Evolutionary conservation across 1,140 invertebrate species (phyloP).

Genomic region (Oncopeltus fasciatus): DNA sequence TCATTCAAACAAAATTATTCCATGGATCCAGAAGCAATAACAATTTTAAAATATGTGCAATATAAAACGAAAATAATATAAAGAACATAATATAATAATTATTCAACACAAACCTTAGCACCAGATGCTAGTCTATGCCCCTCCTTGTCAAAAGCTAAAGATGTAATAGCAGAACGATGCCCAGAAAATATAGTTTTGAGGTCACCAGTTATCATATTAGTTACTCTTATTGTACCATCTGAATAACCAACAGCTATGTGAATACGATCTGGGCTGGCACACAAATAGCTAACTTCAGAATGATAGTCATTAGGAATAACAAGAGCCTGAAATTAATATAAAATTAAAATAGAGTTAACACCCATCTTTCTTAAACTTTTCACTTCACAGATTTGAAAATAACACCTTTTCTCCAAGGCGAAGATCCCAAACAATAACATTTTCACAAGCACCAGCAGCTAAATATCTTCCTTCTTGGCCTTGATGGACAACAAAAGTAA

Average conservation of each 20-base stretch:
- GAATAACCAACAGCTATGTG: constrained; percentile 80
- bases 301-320: constrained; percentile 61
- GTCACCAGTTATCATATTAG: constrained; percentile 53
- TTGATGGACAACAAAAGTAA: constrained; percentile 58
- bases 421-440: constrained; percentile 88
- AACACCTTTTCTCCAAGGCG: constrained; percentile 72
- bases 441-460: constrained; percentile 79
- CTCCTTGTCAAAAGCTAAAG: constrained; percentile 61
- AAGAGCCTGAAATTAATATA: constrained; percentile 49
- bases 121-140: constrained; percentile 74
- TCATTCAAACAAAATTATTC: too few relatives aligned
- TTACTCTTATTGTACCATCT: constrained; percentile 78
- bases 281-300: constrained; percentile 50
- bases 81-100: not conserved
- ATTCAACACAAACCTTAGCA: constrained; percentile 47
- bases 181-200: constrained; percentile 67
- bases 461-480: constrained; percentile 65
- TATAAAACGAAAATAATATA: not conserved
- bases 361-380: not conserved
- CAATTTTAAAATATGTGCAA: too few relatives aligned
- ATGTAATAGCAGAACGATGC: constrained; percentile 73
- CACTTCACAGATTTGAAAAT: not conserved
- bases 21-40: too few relatives aligned
- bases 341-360: too few relatives aligned
- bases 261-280: constrained; percentile 51